Base-by-base conservation (phyloP, 2,797 vertebrate genomes). In the Chromobotia macracanthus region DNA sequence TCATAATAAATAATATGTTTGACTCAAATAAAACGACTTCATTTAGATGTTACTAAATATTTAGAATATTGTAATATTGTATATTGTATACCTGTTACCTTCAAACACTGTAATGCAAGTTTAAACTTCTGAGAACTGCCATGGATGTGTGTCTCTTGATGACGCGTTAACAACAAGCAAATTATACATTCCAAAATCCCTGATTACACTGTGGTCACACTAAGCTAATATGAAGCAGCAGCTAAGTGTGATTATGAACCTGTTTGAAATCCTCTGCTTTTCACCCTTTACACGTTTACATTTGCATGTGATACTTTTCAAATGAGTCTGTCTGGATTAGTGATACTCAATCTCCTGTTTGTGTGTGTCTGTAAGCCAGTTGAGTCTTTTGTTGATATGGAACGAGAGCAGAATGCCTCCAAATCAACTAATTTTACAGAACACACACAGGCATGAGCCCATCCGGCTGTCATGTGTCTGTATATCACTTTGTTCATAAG, bases 291-390 rank as follows among this genome's bases (percentile, higher is more conserved):
- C 67, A 71, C 55, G 56, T 79, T 79, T 79, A 79, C 48, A 79
- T 72, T 71, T 64, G 55, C 77, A 79, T 79, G 44, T 63, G 46
- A 79, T 79, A 64, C 46, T 64, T 72, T 64, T 13, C 8, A 21
- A 77, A 83, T 85, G 65, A 79, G 78, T 60, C 31, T 72, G 53
- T 66, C 21, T 63, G 79, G 69, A 77, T 86, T 83, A 85, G 65
- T 38, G 38, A 65, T 48, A 69, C 71, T 70, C 28, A 7, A 58
- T 77, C 61, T 72, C 28, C 44, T 51, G 10, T 35, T 51, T 72
- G 68, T 55, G 75, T 0, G 48, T 56, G 35, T 68, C 66, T 69
- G 56, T 66, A 61, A n/a, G 38, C 19, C 61, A 74, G 44, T 44
- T 38, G 60, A 66, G 75, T 72, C 48, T n/a, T 53, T 55, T 55